Percentiles rank a stretch among this genome's conserved stretches.
Evolutionary conservation across 2,888 invertebrate species (phyloP).

Genomic region (Monoplex corrugatus): DNA sequence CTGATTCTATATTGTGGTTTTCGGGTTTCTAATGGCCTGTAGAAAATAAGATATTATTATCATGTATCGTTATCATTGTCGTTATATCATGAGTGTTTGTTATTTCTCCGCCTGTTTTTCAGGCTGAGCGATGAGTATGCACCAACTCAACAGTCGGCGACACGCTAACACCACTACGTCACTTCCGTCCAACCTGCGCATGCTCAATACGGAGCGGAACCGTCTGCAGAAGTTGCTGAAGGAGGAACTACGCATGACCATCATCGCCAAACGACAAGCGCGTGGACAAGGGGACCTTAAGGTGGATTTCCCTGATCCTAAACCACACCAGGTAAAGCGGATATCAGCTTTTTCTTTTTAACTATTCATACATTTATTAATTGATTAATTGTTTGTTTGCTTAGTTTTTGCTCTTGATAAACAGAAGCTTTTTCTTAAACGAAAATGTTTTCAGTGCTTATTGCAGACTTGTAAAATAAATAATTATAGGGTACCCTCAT

Average conservation of each 20-base stretch:
- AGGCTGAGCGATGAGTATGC: not conserved
- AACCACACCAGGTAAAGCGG: constrained; percentile 40
- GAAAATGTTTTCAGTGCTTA: too few relatives aligned
- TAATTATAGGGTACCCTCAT: too few relatives aligned
- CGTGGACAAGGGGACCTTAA: constrained; percentile 49
- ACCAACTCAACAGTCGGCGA: not conserved
- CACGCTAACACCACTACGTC: not conserved
- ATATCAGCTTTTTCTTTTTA: too few relatives aligned
- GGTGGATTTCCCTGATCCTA: constrained; percentile 44
- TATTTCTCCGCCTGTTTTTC: too few relatives aligned
- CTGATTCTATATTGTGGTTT: too few relatives aligned
- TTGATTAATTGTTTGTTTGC: too few relatives aligned
- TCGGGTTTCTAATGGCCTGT: too few relatives aligned
- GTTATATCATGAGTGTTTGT: too few relatives aligned
- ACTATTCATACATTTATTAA: not conserved
- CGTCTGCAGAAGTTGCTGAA: constrained; percentile 35
- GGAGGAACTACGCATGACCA: constrained; percentile 51
- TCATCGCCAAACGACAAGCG: constrained; percentile 56
- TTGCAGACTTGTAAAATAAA: too few relatives aligned
- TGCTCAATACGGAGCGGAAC: not conserved
- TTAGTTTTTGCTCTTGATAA: not conserved
- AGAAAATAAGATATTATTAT: too few relatives aligned
- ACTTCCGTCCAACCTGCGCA: constrained; percentile 12
- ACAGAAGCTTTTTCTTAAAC: too few relatives aligned
- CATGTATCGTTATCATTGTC: too few relatives aligned